phyloP scores from a whole-genome alignment of 2,888 invertebrate species.

The Apantesis nais region DNA sequence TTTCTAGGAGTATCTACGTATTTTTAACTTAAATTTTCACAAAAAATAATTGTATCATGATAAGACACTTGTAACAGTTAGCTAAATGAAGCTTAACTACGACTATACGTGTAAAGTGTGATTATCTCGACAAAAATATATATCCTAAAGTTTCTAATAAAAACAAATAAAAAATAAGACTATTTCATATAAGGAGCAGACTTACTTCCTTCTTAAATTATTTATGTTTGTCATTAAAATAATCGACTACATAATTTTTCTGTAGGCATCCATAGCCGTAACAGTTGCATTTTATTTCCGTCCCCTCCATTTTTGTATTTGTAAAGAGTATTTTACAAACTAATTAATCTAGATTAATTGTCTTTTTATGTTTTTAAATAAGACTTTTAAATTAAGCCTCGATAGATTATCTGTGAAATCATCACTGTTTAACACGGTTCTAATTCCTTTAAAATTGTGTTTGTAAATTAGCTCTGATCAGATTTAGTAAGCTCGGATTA shows the following conservation, averaged over 20 bases:
- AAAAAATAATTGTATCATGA: too few relatives aligned
- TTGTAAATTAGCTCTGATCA: neutral
- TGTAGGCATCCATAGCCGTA: neutral
- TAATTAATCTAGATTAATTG: neutral
- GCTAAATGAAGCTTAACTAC: too few relatives aligned
- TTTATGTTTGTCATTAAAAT: neutral
- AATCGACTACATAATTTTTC: neutral
- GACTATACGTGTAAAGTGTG: too few relatives aligned
- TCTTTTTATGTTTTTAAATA: slow-evolving; percentile 21
- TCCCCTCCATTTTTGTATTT: neutral
- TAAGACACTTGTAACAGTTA: too few relatives aligned
- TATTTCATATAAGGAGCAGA: too few relatives aligned
- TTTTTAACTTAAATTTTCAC: neutral
- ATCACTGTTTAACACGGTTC: slow-evolving; percentile 7
- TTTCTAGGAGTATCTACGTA: neutral
- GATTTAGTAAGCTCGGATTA: slow-evolving; percentile 17
- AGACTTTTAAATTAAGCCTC: slow-evolving; percentile 15
- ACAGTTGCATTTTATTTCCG: neutral
- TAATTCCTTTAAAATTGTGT: slow-evolving; percentile 21
- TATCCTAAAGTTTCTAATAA: neutral
- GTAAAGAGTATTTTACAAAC: neutral
- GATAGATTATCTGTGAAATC: slow-evolving; percentile 19
- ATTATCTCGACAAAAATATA: neutral
- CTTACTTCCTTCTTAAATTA: neutral
- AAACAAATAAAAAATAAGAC: neutral